These are phyloP conservation scores for Monodelphis domestica DNA, from an alignment of 2,797 vertebrate species.

Conservation along the genomic window DNA sequence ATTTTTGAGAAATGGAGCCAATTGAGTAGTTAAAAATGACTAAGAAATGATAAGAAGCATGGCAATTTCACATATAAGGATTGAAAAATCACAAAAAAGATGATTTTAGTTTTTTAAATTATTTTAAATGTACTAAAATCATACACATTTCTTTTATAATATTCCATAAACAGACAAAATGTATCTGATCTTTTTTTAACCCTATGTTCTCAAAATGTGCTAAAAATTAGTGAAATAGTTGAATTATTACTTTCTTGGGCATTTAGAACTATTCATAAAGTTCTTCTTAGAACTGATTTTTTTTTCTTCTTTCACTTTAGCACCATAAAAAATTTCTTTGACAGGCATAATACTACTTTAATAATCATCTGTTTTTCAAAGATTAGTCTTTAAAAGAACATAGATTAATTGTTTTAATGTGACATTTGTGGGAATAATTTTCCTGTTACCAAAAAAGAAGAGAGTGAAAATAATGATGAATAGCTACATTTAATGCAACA, in stretches of 20 bases:
- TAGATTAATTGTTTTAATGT: slow-evolving; percentile 35
- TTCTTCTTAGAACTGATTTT: neutral
- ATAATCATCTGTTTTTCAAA: slow-evolving; percentile 50
- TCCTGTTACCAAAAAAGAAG: slow-evolving; percentile 7
- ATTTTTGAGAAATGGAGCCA: neutral
- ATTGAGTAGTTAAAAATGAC: neutral
- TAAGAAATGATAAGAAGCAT: neutral
- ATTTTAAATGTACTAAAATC: neutral
- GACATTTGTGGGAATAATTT: slow-evolving; percentile 46
- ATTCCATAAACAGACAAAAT: neutral
- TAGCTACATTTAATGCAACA: slow-evolving; percentile 54
- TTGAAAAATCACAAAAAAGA: neutral
- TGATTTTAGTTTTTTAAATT: neutral
- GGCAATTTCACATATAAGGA: neutral
- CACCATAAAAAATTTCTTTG: slow-evolving; percentile 15
- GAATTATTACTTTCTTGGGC: neutral
- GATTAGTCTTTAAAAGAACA: slow-evolving; percentile 17
- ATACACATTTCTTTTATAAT: slow-evolving; percentile 14
- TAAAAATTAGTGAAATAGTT: slow-evolving; percentile 33
- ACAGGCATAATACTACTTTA: slow-evolving; percentile 47
- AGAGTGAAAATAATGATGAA: slow-evolving; percentile 48
- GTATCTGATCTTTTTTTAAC: neutral
- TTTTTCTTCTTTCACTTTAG: slow-evolving; percentile 52
- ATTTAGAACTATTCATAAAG: slow-evolving; percentile 31
- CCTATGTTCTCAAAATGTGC: neutral